A percentile compares a stretch with the other conserved stretches of the same genome.
These are phyloP conservation scores for Megaleporinus macrocephalus DNA, from an alignment of 2,113 vertebrate genomes.

Conservation along the genomic window DNA sequence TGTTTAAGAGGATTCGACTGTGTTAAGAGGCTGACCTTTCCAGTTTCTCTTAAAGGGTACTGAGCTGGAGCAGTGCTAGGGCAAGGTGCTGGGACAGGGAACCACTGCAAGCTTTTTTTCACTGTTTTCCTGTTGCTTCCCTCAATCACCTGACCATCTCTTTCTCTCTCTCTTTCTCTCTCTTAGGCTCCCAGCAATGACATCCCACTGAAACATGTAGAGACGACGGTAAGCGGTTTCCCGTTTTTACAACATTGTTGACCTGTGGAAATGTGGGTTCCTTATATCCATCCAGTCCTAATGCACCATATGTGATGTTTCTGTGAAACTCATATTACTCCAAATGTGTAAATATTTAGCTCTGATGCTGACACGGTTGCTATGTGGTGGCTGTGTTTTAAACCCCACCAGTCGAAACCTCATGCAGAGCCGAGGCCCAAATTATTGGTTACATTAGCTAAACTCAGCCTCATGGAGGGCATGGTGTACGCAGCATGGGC, in stretches of 20 bases:
- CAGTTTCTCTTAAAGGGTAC: conserved; percentile 3
- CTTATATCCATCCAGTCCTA: conserved; percentile 15
- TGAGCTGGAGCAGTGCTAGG: not conserved
- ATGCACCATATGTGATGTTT: not conserved
- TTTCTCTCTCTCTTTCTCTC: conserved; percentile 29
- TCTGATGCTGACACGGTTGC: conserved; percentile 41
- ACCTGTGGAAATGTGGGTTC: not conserved
- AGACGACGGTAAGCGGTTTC: conserved; percentile 80
- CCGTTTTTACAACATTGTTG: not conserved
- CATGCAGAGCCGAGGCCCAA: conserved; percentile 41
- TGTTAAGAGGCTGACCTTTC: not conserved
- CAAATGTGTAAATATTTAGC: conserved; percentile 50
- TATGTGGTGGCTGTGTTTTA: conserved; percentile 45
- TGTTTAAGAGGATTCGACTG: not conserved
- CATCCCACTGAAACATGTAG: conserved; percentile 82
- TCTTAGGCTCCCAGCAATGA: conserved; percentile 76
- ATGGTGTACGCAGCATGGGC: conserved; percentile 26
- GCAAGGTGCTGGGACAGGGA: not conserved
- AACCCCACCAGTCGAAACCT: conserved; percentile 42
- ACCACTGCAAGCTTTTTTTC: conserved; percentile 36
- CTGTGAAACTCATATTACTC: conserved; percentile 20
- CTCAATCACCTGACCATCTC: conserved; percentile 14
- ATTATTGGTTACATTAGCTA: conserved; percentile 54
- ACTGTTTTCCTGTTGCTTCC: not conserved
- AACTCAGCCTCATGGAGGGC: conserved; percentile 36